A percentile compares a stretch with the other conserved stretches of the same genome.
Conservation (phyloP, 2,888 invertebrate genomes). For the Amblyjoppa fuscipennis region DNA sequence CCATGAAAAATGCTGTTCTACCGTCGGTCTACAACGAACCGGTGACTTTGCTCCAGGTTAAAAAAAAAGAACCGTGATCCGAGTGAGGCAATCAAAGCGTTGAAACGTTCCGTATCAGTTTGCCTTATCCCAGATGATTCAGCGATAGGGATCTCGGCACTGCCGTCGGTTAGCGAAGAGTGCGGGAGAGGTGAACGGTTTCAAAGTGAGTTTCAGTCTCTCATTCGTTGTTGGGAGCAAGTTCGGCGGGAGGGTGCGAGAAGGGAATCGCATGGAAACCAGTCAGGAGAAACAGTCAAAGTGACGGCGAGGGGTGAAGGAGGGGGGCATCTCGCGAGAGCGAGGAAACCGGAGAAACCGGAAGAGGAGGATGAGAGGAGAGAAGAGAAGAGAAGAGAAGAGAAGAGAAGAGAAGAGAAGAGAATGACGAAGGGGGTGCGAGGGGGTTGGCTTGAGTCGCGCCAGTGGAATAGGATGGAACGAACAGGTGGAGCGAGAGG, state of each 20-base stretch:
- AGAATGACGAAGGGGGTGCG: slow-evolving; percentile 40
- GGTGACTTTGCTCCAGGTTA: too few relatives aligned
- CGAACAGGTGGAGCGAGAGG: neutral
- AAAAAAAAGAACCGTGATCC: neutral
- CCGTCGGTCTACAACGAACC: too few relatives aligned
- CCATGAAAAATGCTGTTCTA: too few relatives aligned
- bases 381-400: neutral
- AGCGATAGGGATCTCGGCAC: slow-evolving; percentile 18
- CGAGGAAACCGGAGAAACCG: slow-evolving; percentile 47
- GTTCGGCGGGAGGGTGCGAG: slow-evolving; percentile 42
- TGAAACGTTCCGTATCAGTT: slow-evolving; percentile 7
- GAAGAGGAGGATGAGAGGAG: slow-evolving; percentile 28
- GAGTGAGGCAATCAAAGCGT: neutral
- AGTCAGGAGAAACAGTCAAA: slow-evolving; percentile 59
- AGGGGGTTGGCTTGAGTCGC: slow-evolving; percentile 14
- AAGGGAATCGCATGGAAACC: slow-evolving; percentile 58
- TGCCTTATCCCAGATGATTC: slow-evolving; percentile 11
- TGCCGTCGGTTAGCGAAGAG: neutral
- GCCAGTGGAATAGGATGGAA: slow-evolving; percentile 28
- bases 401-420: slow-evolving; percentile 39
- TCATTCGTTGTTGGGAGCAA: slow-evolving; percentile 57
- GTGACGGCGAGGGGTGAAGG: slow-evolving; percentile 34
- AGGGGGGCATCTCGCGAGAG: slow-evolving; percentile 21
- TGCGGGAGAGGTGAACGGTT: slow-evolving; percentile 31
- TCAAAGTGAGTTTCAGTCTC: slow-evolving; percentile 58